Base-by-base conservation (phyloP, 2,113 vertebrate genomes). In the Rhinogobius similis region DNA sequence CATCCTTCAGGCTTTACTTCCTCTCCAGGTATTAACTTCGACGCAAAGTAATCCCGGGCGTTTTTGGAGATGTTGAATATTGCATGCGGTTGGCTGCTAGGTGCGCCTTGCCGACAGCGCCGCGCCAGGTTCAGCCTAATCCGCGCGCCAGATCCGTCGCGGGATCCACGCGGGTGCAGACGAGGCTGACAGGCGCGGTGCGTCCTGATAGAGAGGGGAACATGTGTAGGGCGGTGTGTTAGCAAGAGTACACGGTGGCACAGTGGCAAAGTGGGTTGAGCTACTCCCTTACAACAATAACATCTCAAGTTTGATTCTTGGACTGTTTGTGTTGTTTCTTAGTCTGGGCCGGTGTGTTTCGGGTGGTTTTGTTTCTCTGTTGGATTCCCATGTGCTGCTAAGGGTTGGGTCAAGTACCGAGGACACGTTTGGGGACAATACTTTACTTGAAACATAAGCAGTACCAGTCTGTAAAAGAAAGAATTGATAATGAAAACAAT, bases 21-120 rank as follows among this genome's bases (percentile, higher is more conserved):
- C 97, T 96, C 96, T 96, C 96, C 96, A 98, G 96, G 96, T 97
- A 99, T 98, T 98, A 99, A 95, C 95, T 96, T 90, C 94, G 93
- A 83, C 93, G 94, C 92, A 83, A 96, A 96, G 95, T 98, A 96
- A 99, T 98, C 96, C 96, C 96, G 94, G 96, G 94, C 95, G 96
- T 94, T 95, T 96, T 88, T 85, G 39, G 88, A 78, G 91, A 90
- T 96, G 95, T 95, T 95, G 94, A 96, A 95, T 95, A 61, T 84
- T 94, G 94, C 94, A 94, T 96, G 93, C 52, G 52, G 23, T 24
- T 92, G 95, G 93, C 95, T 97, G 94, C 92, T 92, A 95, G 94
- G 91, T 92, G 85, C 59, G 89, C 77, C 81, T 90, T 39, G 76
- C 58, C 65, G 83, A 76, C 86, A 50, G 83, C 85, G 78, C 81